A percentile compares a stretch with the other conserved stretches of the same genome.
These are phyloP conservation scores for Ivindomyrus marchei DNA, from an alignment of 2,113 vertebrate species.

Conservation along the genomic window DNA sequence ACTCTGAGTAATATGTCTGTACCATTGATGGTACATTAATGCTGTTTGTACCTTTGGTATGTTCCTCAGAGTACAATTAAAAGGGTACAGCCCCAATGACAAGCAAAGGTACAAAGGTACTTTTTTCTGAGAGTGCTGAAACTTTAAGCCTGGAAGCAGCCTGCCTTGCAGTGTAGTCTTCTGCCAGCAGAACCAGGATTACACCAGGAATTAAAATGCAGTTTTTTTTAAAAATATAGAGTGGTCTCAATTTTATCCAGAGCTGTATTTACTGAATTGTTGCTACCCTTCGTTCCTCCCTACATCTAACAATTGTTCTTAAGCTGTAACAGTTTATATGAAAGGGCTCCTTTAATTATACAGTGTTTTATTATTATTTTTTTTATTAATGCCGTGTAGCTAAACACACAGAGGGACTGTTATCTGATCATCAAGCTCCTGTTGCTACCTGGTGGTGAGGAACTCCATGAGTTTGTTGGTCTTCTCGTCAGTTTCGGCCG, in stretches of 20 bases:
- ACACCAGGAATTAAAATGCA: background rate
- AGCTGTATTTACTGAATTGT: background rate
- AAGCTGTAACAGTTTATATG: background rate
- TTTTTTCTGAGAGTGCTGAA: background rate
- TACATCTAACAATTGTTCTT: background rate
- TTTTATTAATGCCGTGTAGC: background rate
- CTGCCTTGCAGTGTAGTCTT: background rate
- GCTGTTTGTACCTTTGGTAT: too few species aligned
- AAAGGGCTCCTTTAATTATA: background rate
- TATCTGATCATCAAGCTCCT: background rate
- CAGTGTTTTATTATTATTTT: background rate
- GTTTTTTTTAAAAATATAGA: background rate
- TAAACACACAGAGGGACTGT: background rate
- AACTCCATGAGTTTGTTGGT: constrained; percentile 97
- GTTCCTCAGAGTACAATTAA: too few species aligned
- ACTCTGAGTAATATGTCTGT: too few species aligned
- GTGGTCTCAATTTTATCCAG: background rate
- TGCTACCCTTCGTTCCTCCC: background rate
- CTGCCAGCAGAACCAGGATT: background rate
- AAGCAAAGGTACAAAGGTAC: too few species aligned
- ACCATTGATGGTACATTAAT: too few species aligned
- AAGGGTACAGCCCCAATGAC: too few species aligned
- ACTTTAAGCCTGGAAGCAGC: background rate
- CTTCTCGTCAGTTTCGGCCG: constrained; percentile 81
- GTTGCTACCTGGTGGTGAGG: constrained; percentile 85